Evolutionary conservation across 2,113 vertebrate species (phyloP), one percentile per base, ranked within the genome.

Genomic region (Mastomys coucha): DNA sequence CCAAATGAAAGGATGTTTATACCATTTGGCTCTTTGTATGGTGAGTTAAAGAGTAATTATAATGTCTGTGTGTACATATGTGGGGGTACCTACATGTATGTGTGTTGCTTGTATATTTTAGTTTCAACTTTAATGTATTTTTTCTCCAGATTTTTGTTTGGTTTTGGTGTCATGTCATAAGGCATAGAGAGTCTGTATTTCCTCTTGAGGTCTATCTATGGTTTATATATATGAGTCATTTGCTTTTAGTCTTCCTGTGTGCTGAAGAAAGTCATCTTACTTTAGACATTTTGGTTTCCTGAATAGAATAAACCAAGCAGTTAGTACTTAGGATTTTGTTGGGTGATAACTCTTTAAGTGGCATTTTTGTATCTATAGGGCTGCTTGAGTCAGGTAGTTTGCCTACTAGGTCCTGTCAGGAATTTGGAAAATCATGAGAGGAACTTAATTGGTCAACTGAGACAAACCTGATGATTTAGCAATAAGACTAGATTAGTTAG

Each of bases 241-340:
- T 91, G 91, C 60, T 77, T 88, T 82, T 96, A 91, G 63, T 22
- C 19, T 31, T 86, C 10, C 8, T 90, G 39, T 76, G 24, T 76
- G 60, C 36, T 92, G 39, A 91, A 91, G 36, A 88, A 58, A 85
- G 39, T 33, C 97, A 85, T 75, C 0, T 0, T 0, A 0, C 90
- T 92, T 91, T 91, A 82, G 85, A 72, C 2, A 0, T 1, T 1
- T 88, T 95, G 77, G 3, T 97, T 98, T 98, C 95, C 96, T 97
- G 89, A 94, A 67, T 78, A 60, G 69, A 89, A 76, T 93, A 90
- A 90, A 75, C 96, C 72, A 36, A 90, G 3, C 78, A 95, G 45
- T 69, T 13, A 24, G 33, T 26, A 17, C 58, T 90, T 58, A 39
- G 28, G 16, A 73, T 95, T 81, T 88, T 89, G 4, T 89, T 53